Evolutionary conservation across 1,140 invertebrate genomes (phyloP).

Genomic region (Drosophila busckii): DNA sequence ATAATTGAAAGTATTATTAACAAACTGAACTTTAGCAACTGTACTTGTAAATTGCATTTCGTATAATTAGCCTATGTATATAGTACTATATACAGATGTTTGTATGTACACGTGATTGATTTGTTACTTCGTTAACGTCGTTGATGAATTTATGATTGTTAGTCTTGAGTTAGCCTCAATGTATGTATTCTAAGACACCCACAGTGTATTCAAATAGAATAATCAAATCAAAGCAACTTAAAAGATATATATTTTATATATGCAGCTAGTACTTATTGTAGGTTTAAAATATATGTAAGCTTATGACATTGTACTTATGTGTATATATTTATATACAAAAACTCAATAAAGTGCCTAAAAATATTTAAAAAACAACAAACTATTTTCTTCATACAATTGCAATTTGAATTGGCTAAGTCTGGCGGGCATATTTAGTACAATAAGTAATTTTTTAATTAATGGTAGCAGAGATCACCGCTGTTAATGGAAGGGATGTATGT

Average conservation of each 20-base stretch:
- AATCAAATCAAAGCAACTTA: too few relatives aligned
- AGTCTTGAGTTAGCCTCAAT: conserved; percentile 12
- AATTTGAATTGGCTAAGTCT: background rate
- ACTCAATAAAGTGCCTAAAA: conserved; percentile 70
- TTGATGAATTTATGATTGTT: conserved; percentile 15
- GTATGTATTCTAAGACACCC: too few relatives aligned
- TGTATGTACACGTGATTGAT: conserved; percentile 15
- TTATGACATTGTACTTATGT: conserved; percentile 43
- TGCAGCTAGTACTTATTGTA: conserved; percentile 2
- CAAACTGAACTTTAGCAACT: conserved; percentile 48
- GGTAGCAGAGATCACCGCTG: too few relatives aligned
- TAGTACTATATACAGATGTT: background rate
- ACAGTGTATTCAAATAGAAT: too few relatives aligned
- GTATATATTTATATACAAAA: conserved; percentile 46
- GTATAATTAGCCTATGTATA: conserved; percentile 10
- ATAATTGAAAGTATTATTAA: conserved; percentile 66
- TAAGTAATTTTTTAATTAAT: too few relatives aligned
- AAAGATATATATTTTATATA: conserved; percentile 4
- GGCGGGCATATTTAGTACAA: too few relatives aligned
- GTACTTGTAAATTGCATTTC: conserved; percentile 29
- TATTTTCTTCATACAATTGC: background rate
- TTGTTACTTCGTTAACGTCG: conserved; percentile 23
- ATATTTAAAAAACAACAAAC: conserved; percentile 35
- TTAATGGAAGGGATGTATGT: too few relatives aligned
- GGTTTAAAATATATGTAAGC: conserved; percentile 7